A percentile compares a stretch with the other conserved stretches of the same genome.
These are phyloP conservation scores for Harpalus rubripes DNA, from an alignment of 2,888 invertebrate genomes.

Conservation along the genomic window DNA sequence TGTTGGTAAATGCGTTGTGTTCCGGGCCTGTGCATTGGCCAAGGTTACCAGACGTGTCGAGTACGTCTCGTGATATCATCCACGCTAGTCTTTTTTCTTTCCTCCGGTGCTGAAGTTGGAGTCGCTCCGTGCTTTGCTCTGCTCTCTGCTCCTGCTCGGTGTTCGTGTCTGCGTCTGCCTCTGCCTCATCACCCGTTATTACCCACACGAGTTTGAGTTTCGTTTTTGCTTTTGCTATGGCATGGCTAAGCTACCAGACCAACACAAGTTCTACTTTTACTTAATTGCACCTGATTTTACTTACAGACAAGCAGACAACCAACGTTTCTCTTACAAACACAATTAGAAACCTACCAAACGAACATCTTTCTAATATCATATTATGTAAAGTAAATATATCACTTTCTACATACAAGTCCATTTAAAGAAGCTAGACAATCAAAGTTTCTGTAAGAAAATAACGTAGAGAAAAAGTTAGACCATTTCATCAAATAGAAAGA, in stretches of 20 bases:
- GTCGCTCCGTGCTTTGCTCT: constrained; percentile 10
- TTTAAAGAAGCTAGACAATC: too few species aligned
- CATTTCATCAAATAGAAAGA: too few species aligned
- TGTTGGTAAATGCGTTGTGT: neutral
- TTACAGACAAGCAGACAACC: neutral
- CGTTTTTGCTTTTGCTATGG: constrained; percentile 23
- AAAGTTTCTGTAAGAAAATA: too few species aligned
- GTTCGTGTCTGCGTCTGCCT: neutral
- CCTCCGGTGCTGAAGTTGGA: constrained; percentile 9
- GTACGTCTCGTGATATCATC: constrained; percentile 54
- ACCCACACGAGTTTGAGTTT: constrained; percentile 33
- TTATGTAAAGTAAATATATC: neutral
- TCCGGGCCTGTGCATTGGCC: constrained; percentile 13
- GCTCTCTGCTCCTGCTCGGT: neutral
- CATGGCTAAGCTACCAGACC: neutral
- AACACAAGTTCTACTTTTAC: constrained; percentile 52
- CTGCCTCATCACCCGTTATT: constrained; percentile 13
- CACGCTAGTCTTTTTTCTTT: constrained; percentile 47
- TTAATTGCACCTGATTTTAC: constrained; percentile 57
- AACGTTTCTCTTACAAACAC: neutral
- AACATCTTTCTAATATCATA: neutral
- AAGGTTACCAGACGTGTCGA: constrained; percentile 49
- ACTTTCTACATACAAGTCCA: neutral
- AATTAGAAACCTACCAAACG: neutral
- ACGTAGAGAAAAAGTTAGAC: too few species aligned